These are phyloP conservation scores for Eurytoma californica DNA, from an alignment of 2,888 invertebrate genomes.

Conservation along the genomic window DNA sequence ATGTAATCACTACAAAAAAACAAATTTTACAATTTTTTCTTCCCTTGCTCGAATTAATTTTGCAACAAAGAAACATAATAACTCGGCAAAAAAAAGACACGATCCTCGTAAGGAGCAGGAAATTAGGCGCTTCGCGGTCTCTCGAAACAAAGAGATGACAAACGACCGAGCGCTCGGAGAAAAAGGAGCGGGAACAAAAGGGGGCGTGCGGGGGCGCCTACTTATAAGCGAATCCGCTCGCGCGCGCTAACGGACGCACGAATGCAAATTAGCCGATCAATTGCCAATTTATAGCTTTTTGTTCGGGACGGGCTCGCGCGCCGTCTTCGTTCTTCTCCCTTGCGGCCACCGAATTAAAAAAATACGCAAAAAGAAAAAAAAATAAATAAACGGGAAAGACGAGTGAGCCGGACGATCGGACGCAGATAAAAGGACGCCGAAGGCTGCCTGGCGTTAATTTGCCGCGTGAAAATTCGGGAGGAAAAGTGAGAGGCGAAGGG, in stretches of 20 bases:
- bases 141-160: slow-evolving; percentile 50
- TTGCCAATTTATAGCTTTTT: slow-evolving; percentile 51
- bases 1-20: neutral
- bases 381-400: slow-evolving; percentile 15
- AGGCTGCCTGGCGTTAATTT: neutral
- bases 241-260: neutral
- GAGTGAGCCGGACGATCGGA: neutral
- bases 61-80: no score
- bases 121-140: slow-evolving; percentile 21
- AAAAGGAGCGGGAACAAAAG: slow-evolving; percentile 23
- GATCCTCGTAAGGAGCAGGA: neutral
- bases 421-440: neutral
- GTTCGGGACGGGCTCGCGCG: neutral
- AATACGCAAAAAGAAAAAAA: no score
- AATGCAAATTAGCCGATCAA: slow-evolving; percentile 54
- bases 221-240: slow-evolving; percentile 15
- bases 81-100: no score
- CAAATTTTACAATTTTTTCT: no score
- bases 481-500: neutral
- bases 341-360: slow-evolving; percentile 19
- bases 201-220: slow-evolving; percentile 6
- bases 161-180: slow-evolving; percentile 27
- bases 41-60: no score
- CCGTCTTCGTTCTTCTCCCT: slow-evolving; percentile 14
- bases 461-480: slow-evolving; percentile 2